Percentiles rank a stretch among this genome's conserved stretches.
phyloP scores from a whole-genome alignment of 1,140 invertebrate species.

The Calosoma granatense region DNA sequence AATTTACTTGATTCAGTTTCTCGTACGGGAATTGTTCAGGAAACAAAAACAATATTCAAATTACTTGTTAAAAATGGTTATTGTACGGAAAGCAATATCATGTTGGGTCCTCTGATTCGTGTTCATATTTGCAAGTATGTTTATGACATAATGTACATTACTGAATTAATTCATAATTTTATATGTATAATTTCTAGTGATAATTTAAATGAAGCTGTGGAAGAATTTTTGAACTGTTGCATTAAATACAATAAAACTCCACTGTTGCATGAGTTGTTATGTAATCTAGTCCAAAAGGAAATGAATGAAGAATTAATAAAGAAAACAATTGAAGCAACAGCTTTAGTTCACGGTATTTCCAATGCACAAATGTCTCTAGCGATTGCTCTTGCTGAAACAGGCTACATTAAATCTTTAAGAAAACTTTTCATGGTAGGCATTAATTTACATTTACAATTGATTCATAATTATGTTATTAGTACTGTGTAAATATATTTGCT shows the following conservation, averaged over 20 bases:
- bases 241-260: conserved; percentile 40
- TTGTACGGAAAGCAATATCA: conserved; percentile 35
- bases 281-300: conserved; percentile 30
- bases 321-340: conserved; percentile 32
- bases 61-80: conserved; percentile 36
- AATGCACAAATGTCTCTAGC: conserved; percentile 37
- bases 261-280: conserved; percentile 42
- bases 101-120: conserved; percentile 41
- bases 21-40: conserved; percentile 23
- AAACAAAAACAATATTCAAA: conserved; percentile 36
- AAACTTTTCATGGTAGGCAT: conserved; percentile 32
- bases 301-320: conserved; percentile 33
- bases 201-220: conserved; percentile 36
- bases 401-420: conserved; percentile 36
- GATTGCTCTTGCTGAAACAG: conserved; percentile 39
- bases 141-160: conserved; percentile 9
- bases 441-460: neutral
- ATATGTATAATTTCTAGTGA: conserved; percentile 27
- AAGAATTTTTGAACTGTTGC: conserved; percentile 33
- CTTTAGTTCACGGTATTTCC: conserved; percentile 33
- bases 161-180: conserved; percentile 10
- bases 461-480: conserved; percentile 14
- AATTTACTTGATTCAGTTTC: conserved; percentile 38
- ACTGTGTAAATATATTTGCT: conserved; percentile 16
- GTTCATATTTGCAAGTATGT: conserved; percentile 39